A percentile compares a stretch with the other conserved stretches of the same genome.
phyloP scores from a whole-genome alignment of 2,888 invertebrate genomes.

The Chrysomela aeneicollis region DNA sequence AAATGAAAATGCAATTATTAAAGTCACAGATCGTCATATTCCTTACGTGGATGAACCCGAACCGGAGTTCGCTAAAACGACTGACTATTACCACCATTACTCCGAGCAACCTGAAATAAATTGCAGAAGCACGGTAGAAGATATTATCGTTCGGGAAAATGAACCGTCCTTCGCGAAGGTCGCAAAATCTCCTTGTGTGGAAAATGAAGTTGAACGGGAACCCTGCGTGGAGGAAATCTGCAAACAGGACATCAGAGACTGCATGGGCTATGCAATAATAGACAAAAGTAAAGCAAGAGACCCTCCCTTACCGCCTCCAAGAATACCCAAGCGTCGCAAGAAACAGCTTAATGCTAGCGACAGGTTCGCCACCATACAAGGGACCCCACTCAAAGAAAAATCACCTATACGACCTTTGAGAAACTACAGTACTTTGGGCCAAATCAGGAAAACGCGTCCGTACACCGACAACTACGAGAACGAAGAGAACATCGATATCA shows the following conservation, averaged over 20 bases:
- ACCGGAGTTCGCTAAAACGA: background rate
- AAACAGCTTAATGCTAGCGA: constrained; percentile 57
- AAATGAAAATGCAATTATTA: background rate
- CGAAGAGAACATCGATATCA: constrained; percentile 62
- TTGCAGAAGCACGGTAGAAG: too few relatives aligned
- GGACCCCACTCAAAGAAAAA: constrained; percentile 55
- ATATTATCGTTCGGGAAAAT: background rate
- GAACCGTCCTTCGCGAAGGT: constrained; percentile 7
- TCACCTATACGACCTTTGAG: constrained; percentile 68
- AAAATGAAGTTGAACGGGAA: background rate
- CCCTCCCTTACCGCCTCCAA: constrained; percentile 67
- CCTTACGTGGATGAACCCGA: background rate
- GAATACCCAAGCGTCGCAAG: constrained; percentile 65
- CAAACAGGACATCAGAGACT: constrained; percentile 55
- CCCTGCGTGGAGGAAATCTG: constrained; percentile 58
- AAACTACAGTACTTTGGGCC: constrained; percentile 70
- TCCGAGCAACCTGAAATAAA: background rate
- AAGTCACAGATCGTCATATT: background rate
- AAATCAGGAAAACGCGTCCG: constrained; percentile 38
- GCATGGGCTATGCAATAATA: constrained; percentile 77
- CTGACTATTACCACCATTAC: background rate
- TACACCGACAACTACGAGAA: constrained; percentile 54
- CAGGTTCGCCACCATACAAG: constrained; percentile 76
- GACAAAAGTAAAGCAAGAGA: constrained; percentile 68
- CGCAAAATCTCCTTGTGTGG: background rate